Conservation (phyloP, 1,140 invertebrate species). For the Philotrypesis tridentata region DNA sequence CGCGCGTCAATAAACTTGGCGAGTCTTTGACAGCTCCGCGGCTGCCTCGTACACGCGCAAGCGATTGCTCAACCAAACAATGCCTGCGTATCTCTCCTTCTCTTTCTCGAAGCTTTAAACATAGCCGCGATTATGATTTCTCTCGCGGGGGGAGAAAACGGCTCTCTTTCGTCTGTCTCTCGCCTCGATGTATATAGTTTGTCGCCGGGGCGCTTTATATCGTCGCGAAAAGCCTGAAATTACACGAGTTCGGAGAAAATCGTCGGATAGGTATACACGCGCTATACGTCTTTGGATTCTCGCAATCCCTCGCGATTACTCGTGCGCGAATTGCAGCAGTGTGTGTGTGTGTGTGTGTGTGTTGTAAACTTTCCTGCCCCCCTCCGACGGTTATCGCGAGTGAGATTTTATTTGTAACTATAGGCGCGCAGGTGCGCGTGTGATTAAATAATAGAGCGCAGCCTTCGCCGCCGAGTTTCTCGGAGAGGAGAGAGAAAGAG, state of each 20-base stretch:
- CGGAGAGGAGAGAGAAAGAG: background rate
- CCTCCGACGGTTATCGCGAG: background rate
- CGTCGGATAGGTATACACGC: no score
- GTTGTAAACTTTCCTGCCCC: no score
- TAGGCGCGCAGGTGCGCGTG: background rate
- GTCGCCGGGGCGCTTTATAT: background rate
- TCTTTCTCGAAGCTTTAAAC: background rate
- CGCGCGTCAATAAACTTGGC: slow-evolving; percentile 9
- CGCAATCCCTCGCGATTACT: no score
- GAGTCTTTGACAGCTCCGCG: background rate
- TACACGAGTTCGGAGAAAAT: background rate
- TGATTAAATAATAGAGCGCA: background rate
- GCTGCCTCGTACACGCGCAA: background rate
- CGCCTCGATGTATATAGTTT: background rate
- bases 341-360: no score
- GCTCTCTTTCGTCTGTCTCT: background rate
- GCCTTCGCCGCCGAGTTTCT: background rate
- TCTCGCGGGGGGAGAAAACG: background rate
- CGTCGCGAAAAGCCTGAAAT: background rate
- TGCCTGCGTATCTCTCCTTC: background rate
- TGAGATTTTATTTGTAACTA: background rate
- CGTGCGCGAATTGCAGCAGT: no score
- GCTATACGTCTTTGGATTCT: no score
- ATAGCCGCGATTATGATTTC: background rate
- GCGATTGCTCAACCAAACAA: slow-evolving; percentile 23